A percentile compares a stretch with the other conserved stretches of the same genome.
Evolutionary conservation across 2,888 invertebrate species (phyloP).

Genomic region (Phlogophora meticulosa): DNA sequence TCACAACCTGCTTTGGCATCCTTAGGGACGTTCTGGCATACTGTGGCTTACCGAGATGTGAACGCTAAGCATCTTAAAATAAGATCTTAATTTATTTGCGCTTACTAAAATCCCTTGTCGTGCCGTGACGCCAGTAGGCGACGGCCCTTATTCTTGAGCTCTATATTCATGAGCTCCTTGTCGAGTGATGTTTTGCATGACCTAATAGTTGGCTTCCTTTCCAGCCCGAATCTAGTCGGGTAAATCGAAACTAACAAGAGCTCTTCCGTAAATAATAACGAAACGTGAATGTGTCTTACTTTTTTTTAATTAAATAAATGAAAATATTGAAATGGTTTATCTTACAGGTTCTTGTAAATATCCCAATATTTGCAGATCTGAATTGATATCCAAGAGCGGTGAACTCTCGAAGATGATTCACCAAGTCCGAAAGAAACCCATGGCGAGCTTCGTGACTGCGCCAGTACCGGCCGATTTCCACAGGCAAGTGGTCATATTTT

Average conservation of each 20-base stretch:
- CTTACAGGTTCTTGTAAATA: neutral
- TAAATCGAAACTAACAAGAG: neutral
- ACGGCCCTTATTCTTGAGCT: too few relatives aligned
- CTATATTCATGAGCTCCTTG: conserved; percentile 5
- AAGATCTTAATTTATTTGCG: too few relatives aligned
- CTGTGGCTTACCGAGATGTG: too few relatives aligned
- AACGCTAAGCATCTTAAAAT: too few relatives aligned
- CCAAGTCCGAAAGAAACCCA: conserved; percentile 96
- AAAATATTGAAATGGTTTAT: neutral
- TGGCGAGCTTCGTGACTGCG: conserved; percentile 96
- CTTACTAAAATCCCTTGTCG: too few relatives aligned
- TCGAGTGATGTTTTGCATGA: too few relatives aligned
- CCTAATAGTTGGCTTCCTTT: neutral
- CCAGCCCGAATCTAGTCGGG: neutral
- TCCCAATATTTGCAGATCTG: conserved; percentile 90
- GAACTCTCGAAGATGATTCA: conserved; percentile 96
- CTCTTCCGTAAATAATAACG: neutral
- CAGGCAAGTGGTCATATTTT: conserved; percentile 90
- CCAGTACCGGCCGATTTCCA: conserved; percentile 98
- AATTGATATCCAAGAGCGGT: conserved; percentile 95
- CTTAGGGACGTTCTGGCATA: too few relatives aligned
- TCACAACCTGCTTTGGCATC: too few relatives aligned
- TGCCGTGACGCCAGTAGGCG: too few relatives aligned
- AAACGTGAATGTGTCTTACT: neutral
- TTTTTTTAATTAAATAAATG: neutral